Conservation (phyloP, 2,888 invertebrate genomes). For the Microchrysa polita region DNA sequence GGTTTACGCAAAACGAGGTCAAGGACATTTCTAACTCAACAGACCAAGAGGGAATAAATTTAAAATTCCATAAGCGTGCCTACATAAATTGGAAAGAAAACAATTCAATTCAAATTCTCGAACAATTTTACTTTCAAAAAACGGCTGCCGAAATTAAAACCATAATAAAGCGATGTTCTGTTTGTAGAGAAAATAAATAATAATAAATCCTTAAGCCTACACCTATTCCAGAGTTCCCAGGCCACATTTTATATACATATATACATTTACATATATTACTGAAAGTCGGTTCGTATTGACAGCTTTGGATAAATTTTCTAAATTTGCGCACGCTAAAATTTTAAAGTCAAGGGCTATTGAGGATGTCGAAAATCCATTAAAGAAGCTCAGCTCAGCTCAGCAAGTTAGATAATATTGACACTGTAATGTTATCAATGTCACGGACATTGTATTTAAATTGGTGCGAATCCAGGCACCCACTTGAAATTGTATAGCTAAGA, state of each 20-base stretch:
- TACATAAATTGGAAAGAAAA: constrained; percentile 43
- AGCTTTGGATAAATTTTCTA: constrained; percentile 46
- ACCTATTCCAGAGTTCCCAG: constrained; percentile 29
- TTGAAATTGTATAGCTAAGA: too few relatives aligned
- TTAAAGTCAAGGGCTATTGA: constrained; percentile 42
- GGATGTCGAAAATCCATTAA: constrained; percentile 33
- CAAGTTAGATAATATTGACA: too few relatives aligned
- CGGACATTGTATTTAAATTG: too few relatives aligned
- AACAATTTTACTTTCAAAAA: constrained; percentile 32
- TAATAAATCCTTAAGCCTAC: constrained; percentile 19
- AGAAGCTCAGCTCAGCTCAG: too few relatives aligned
- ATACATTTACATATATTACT: neutral
- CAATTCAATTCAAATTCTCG: neutral
- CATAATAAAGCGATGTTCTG: constrained; percentile 8
- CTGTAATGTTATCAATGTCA: too few relatives aligned
- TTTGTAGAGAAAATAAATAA: constrained; percentile 28
- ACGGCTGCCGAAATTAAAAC: constrained; percentile 27
- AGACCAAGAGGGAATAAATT: neutral
- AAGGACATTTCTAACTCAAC: neutral
- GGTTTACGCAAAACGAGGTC: constrained; percentile 5
- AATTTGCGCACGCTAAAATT: constrained; percentile 22
- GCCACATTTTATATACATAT: constrained; percentile 24
- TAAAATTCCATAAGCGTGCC: neutral
- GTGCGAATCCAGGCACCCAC: too few relatives aligned
- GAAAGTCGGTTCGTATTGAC: constrained; percentile 32